A percentile compares a stretch with the other conserved stretches of the same genome.
These are phyloP conservation scores for Halcyon senegalensis DNA, from an alignment of 2,113 vertebrate species.

Conservation along the genomic window DNA sequence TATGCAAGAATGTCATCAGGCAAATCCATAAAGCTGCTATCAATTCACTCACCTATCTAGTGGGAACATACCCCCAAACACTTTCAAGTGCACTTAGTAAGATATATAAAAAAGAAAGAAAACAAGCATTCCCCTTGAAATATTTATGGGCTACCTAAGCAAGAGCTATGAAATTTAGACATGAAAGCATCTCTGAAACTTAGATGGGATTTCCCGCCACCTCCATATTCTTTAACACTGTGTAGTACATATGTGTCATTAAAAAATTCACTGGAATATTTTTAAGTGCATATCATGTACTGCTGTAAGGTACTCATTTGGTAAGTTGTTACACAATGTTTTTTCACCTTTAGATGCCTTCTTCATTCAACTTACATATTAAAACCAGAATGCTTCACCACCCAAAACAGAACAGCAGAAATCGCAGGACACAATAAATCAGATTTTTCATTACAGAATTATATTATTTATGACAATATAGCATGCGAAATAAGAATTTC, in stretches of 20 bases:
- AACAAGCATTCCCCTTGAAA: not conserved
- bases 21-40: not conserved
- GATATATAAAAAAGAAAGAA: not conserved
- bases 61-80: not conserved
- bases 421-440: not conserved
- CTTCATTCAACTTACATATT: not conserved
- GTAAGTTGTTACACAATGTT: not conserved
- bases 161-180: not conserved
- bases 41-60: not conserved
- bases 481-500: not conserved
- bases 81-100: not conserved
- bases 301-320: not conserved
- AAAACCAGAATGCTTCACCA: not conserved
- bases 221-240: not conserved
- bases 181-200: not conserved
- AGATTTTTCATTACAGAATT: not conserved
- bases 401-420: not conserved
- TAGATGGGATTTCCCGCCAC: not conserved
- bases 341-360: not conserved
- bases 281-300: not conserved
- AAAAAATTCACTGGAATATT: not conserved
- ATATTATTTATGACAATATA: not conserved
- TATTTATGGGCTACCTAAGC: not conserved
- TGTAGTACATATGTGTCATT: accelerated
- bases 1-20: not conserved